Evolutionary conservation across 2,797 vertebrate species (phyloP).

Genomic region (Varecia variegata): DNA sequence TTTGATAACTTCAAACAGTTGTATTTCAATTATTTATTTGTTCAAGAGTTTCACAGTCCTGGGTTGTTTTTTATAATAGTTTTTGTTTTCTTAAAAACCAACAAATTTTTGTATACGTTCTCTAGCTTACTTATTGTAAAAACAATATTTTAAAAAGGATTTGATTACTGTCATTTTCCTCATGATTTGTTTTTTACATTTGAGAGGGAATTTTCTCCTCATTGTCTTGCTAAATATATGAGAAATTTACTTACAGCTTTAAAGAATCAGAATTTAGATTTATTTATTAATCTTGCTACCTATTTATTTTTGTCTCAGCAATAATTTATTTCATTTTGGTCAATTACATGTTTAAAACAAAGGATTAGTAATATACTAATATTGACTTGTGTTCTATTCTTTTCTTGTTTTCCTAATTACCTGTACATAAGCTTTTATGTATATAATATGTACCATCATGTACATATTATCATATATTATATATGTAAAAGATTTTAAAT

Average conservation of each 20-base stretch:
- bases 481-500: not conserved
- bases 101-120: not conserved
- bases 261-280: not conserved
- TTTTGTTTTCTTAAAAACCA: not conserved
- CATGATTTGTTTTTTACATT: not conserved
- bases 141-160: not conserved
- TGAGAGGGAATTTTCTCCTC: not conserved
- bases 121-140: not conserved
- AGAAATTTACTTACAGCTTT: not conserved
- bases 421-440: not conserved
- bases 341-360: slow-evolving; percentile 15
- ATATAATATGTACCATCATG: not conserved
- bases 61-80: not conserved
- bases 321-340: not conserved
- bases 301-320: not conserved
- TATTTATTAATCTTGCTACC: not conserved
- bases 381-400: not conserved
- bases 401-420: not conserved
- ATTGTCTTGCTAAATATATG: not conserved
- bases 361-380: not conserved
- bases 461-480: too few relatives aligned
- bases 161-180: not conserved
- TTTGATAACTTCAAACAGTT: not conserved
- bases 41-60: not conserved
- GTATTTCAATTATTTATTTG: not conserved